Evolutionary conservation across 1,140 invertebrate species (phyloP).

Genomic region (Pogonus chalceus): DNA sequence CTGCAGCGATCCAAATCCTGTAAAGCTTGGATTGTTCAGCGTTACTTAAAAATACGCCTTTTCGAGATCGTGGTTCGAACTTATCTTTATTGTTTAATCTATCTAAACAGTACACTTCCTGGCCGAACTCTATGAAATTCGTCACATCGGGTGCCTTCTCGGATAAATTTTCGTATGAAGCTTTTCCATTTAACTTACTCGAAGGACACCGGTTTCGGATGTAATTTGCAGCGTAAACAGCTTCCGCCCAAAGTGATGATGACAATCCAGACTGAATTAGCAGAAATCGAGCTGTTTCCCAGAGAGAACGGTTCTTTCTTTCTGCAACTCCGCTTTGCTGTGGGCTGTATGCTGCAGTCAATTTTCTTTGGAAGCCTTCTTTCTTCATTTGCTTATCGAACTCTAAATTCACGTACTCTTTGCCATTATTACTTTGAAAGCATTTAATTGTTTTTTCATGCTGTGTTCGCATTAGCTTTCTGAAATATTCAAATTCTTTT

Average conservation of each 20-base stretch:
- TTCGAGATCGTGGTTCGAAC: no score
- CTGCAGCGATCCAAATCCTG: no score
- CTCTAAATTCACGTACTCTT: conserved; percentile 26
- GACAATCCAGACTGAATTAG: conserved; percentile 13
- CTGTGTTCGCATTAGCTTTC: conserved; percentile 28
- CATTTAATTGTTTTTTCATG: conserved; percentile 23
- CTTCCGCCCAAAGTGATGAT: conserved; percentile 19
- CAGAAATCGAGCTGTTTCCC: conserved; percentile 25
- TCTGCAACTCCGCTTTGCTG: conserved; percentile 37
- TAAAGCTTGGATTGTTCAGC: no score
- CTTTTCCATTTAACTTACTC: no score
- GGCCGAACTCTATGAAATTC: no score
- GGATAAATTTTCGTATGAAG: no score
- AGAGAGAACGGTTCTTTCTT: conserved; percentile 28
- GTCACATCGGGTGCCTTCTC: no score
- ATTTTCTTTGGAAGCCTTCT: conserved; percentile 22
- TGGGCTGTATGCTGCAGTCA: conserved; percentile 25
- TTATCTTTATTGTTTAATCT: no score
- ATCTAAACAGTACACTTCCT: no score
- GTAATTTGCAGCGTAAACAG: conserved; percentile 15
- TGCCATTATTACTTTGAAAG: conserved; percentile 35
- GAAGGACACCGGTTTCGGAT: conserved; percentile 17
- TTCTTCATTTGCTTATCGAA: conserved; percentile 26
- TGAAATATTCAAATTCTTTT: conserved; percentile 29
- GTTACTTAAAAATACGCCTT: no score